Evolutionary conservation across 2,113 vertebrate genomes (phyloP).

Genomic region (Lasiurus cinereus): DNA sequence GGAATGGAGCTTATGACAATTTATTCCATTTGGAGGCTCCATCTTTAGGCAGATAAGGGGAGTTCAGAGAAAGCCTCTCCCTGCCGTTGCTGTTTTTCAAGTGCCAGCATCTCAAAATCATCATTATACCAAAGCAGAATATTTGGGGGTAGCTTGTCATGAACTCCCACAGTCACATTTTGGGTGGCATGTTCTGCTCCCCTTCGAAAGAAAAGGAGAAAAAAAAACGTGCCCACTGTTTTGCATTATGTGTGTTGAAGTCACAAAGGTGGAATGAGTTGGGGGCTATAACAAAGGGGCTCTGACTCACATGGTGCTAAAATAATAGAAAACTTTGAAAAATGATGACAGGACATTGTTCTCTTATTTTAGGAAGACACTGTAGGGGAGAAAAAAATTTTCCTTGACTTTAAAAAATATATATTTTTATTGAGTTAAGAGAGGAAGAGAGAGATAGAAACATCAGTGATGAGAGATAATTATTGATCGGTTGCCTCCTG

Average conservation of each 20-base stretch:
- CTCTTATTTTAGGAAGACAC: not conserved
- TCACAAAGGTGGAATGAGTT: not conserved
- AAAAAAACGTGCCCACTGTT: not conserved
- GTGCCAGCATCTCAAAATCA: not conserved
- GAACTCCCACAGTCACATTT: not conserved
- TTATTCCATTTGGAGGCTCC: not conserved
- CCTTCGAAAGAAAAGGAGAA: not conserved
- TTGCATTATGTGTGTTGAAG: no score
- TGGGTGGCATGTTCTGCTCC: not conserved
- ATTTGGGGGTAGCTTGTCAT: not conserved
- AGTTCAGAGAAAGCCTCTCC: not conserved
- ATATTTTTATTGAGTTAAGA: no score
- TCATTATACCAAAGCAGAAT: not conserved
- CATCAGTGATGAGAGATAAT: no score
- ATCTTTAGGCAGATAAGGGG: not conserved
- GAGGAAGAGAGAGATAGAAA: no score
- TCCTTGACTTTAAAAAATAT: not conserved
- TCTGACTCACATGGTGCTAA: not conserved
- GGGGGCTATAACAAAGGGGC: not conserved
- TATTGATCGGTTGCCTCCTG: no score
- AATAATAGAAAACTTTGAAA: not conserved
- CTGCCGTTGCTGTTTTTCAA: not conserved
- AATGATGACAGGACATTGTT: accelerated
- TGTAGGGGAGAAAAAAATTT: not conserved
- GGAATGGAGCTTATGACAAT: not conserved